Base-by-base conservation (phyloP, 2,888 invertebrate species). In the Liodrosophila aerea region DNA sequence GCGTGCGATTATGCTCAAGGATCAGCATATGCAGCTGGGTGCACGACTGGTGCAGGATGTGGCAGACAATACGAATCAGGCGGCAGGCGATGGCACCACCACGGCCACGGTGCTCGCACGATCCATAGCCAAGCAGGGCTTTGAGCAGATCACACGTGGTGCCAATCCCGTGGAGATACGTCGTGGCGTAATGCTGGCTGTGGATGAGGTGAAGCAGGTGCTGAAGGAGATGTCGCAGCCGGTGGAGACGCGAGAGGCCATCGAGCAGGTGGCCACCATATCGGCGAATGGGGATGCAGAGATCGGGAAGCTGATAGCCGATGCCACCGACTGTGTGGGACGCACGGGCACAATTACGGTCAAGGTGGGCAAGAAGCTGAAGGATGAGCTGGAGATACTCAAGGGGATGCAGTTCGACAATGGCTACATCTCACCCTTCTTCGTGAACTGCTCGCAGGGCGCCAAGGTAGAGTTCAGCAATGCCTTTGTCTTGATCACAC, bases 371-470 rank as follows among this genome's bases (percentile, higher is more conserved):
- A 99, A 99, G 90, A 99, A 99, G 0, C 92, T 99, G 50, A 92
- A 91, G 63, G 99, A 99, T 90, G 99, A 99, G 89, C 91, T 99
- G 41, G 98, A 98, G 91, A 92, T 97, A 41, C 96, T 96, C 82
- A 99, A 99, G 91, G 99, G 99, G 76, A 96, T 99, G 97, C 98
- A 98, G 91, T 99, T 99, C 90, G 99, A 99, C 88, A 93, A 98
- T 85, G 99, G 99, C 71, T 99, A 98, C 91, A 99, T 99, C 90
- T 99, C 99, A 63, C 99, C 99, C 37, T 99, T 99, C 91, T 99
- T 99, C 91, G 99, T 99, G 87, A 99, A 99, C 91, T 96, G 97
- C 0, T 92, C 96, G 9, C 99, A 99, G 91, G 99, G 98, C 54
- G 97, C 97, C 30, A 98, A 97, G 91, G 96, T 98, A 49, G 99